Evolutionary conservation across 35 echinoderm and acorn worm species (phyloP).

Genomic region (Anneissia japonica): DNA sequence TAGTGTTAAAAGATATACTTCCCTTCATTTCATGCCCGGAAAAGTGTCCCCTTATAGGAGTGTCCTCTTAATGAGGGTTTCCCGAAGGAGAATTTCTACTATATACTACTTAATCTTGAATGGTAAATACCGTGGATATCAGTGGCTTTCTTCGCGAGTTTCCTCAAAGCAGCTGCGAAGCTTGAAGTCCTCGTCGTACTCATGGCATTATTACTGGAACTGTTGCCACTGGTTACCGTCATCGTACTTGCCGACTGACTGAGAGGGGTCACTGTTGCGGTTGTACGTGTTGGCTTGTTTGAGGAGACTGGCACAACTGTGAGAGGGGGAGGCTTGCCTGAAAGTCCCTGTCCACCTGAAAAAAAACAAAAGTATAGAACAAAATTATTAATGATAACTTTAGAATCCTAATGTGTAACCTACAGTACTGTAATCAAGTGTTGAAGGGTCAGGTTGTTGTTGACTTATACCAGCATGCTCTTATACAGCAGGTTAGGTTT

Average conservation of each 20-base stretch:
- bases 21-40: background rate
- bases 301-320: constrained; percentile 66
- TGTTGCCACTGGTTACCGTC: constrained; percentile 98
- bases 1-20: too few relatives aligned
- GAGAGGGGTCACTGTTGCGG: constrained; percentile 95
- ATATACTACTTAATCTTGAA: background rate
- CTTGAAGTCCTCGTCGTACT: constrained; percentile 93
- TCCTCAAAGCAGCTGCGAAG: constrained; percentile 95
- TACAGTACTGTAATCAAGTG: too few relatives aligned
- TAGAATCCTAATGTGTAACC: too few relatives aligned
- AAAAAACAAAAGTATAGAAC: background rate
- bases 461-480: too few relatives aligned
- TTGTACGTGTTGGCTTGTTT: constrained; percentile 85
- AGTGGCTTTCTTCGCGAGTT: constrained; percentile 94
- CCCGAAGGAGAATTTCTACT: too few relatives aligned
- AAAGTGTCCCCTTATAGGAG: background rate
- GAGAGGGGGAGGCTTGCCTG: constrained; percentile 85
- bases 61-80: background rate
- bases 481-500: too few relatives aligned
- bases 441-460: too few relatives aligned
- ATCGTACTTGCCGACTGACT: constrained; percentile 88
- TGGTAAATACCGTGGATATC: constrained; percentile 34
- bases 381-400: background rate
- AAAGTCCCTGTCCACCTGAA: background rate
- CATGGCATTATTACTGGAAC: constrained; percentile 65